Evolutionary conservation across 53 echinoderm and acorn worm genomes (phyloP).

Genomic region (Stichopus horrens): DNA sequence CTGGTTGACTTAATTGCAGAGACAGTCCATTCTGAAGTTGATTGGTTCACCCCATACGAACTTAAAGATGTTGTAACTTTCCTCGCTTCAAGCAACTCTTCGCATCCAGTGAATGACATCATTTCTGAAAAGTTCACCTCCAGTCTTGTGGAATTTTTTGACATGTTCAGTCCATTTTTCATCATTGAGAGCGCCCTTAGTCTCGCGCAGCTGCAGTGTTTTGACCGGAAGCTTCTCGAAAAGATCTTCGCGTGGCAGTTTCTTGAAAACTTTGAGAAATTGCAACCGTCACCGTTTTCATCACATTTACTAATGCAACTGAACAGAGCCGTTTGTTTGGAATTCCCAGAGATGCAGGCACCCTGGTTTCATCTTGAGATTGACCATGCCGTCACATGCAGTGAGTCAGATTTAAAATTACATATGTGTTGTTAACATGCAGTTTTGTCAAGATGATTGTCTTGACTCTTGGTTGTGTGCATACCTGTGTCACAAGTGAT

Average conservation of each 20-base stretch:
- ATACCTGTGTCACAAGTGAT: no score
- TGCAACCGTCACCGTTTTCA: not conserved
- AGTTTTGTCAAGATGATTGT: no score
- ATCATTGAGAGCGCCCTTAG: not conserved
- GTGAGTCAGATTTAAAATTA: not conserved
- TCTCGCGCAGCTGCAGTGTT: slow-evolving; percentile 11
- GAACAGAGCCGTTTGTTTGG: slow-evolving; percentile 36
- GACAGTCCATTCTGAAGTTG: not conserved
- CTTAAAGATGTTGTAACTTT: slow-evolving; percentile 11
- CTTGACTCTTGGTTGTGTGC: no score
- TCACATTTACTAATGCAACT: slow-evolving; percentile 20
- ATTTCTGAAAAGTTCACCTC: not conserved
- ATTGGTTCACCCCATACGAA: slow-evolving; percentile 21
- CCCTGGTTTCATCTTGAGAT: slow-evolving; percentile 35
- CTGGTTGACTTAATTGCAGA: slow-evolving; percentile 2
- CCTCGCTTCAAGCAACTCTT: not conserved
- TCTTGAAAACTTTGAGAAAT: not conserved
- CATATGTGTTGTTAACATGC: no score
- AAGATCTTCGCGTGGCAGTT: slow-evolving; percentile 27
- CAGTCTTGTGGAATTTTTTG: slow-evolving; percentile 1
- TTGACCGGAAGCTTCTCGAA: not conserved
- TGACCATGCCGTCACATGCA: not conserved
- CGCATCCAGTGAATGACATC: not conserved
- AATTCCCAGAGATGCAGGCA: slow-evolving; percentile 29
- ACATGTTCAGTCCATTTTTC: slow-evolving; percentile 4